Base-by-base conservation (phyloP, 2,888 invertebrate species). In the Cheilosia vernalis region DNA sequence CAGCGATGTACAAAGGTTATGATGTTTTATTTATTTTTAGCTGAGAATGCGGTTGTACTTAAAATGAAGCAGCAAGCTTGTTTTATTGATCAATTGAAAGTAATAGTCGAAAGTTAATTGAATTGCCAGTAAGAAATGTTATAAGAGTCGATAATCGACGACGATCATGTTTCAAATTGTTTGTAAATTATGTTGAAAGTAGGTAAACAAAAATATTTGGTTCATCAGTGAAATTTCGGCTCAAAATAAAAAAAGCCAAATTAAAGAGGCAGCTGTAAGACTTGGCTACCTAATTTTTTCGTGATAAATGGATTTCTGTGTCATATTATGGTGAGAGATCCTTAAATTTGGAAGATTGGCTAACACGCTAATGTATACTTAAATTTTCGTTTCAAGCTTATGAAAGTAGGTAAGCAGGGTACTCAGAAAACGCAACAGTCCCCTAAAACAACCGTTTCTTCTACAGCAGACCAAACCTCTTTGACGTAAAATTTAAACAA, bases 141-240 rank as follows among this genome's bases (percentile, higher is more conserved):
- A 47, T 53, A 40, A 72, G 66, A 78, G 63, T 78, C 69, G 77
- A 27, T n/a, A 63, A 78, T 55, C 40, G 61, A 70, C 51, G 63
- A 63, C 56, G 78, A 78, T 63, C 49, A 60, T 69, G 47, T 63
- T 78, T 55, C 47, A 78, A 63, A 78, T 69, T 78, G 77, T 61
- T 69, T 78, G 61, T 78, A 61, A 78, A 56, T 47, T 69, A 67
- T 53, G 19, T 19, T 53, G 19, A 77, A 69, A 44, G 30, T 27
- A 40, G n/a, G n/a, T 21, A 47, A 53, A 27, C 2, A 24, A 63
- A 47, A 44, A 53, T 53, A 33, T 56, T 19, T 33, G 42, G 61
- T 69, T 70, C 40, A 63, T 78, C 67, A 77, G 76, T 13, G 19
- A 73, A 42, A 61, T 51, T n/a, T 0, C 6, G 27, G 24, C n/a